phyloP scores from a whole-genome alignment of 2,797 vertebrate genomes.

The Phoeniculus purpureus region DNA sequence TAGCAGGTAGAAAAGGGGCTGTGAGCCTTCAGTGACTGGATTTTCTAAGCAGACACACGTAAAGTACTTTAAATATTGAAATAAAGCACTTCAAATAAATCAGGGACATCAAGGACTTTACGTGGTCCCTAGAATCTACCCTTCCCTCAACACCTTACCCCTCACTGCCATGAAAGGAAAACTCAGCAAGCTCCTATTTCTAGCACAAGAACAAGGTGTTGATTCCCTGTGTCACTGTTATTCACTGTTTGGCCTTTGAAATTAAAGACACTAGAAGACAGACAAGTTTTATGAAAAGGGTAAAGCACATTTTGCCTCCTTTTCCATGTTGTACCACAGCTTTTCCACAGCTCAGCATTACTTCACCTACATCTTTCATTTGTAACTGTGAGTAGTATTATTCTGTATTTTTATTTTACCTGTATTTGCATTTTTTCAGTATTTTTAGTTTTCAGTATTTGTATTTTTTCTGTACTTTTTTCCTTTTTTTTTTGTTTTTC shows the following conservation, averaged over 20 bases:
- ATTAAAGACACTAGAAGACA: background rate
- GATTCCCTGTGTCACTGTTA: background rate
- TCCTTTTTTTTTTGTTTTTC: too few species aligned
- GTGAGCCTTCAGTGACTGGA: too few species aligned
- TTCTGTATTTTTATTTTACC: too few species aligned
- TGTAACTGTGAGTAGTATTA: background rate
- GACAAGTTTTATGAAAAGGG: background rate
- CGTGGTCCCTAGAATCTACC: too few species aligned
- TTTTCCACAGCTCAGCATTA: background rate
- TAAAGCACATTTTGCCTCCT: background rate
- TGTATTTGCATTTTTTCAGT: too few species aligned
- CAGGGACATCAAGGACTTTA: too few species aligned
- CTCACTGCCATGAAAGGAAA: background rate
- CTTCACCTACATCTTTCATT: background rate
- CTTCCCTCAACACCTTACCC: background rate
- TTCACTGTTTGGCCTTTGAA: background rate
- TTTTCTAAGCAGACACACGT: background rate
- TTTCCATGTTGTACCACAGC: background rate
- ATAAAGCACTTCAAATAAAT: too few species aligned
- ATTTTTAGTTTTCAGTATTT: too few species aligned
- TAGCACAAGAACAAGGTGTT: background rate
- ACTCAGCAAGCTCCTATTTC: background rate
- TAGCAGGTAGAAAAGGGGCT: background rate
- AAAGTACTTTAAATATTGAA: too few species aligned
- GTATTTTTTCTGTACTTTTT: too few species aligned